phyloP scores from a whole-genome alignment of 2,888 invertebrate species.

The Drosophila flavopinicola region DNA sequence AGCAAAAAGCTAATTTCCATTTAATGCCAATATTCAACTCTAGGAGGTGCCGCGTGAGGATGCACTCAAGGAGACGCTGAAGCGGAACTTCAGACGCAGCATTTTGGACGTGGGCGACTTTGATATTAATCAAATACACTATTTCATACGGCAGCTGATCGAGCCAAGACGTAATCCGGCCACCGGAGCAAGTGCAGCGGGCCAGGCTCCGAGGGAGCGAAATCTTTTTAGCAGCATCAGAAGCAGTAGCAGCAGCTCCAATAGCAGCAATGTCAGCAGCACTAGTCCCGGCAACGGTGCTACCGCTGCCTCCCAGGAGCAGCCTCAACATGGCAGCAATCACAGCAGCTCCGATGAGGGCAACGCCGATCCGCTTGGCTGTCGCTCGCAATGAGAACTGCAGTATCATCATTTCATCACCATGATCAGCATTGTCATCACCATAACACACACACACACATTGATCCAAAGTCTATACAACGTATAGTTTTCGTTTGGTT shows the following conservation, averaged over 20 bases:
- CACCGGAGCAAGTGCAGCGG: not conserved
- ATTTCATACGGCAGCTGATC: conserved; percentile 80
- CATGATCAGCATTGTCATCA: conserved; percentile 11
- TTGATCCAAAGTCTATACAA: conserved; percentile 33
- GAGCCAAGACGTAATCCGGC: conserved; percentile 44
- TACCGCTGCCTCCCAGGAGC: not conserved
- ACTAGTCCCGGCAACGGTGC: not conserved
- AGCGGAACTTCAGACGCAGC: conserved; percentile 73
- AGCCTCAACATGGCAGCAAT: conserved; percentile 12
- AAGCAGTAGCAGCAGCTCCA: not conserved
- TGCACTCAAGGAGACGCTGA: conserved; percentile 68
- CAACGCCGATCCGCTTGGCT: conserved; percentile 51
- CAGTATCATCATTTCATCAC: conserved; percentile 1
- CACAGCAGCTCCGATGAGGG: conserved; percentile 48
- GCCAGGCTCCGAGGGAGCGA: not conserved
- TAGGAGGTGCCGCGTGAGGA: conserved; percentile 18
- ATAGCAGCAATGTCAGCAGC: not conserved
- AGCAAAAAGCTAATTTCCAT: no score
- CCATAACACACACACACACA: conserved; percentile 1
- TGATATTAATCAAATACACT: conserved; percentile 78
- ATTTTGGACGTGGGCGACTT: conserved; percentile 60
- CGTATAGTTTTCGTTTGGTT: conserved; percentile 6
- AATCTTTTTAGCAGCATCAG: not conserved
- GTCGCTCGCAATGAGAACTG: conserved; percentile 69
- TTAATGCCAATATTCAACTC: not conserved